These are phyloP conservation scores for Elysia crispata DNA, from an alignment of 2,888 invertebrate species.

Conservation along the genomic window DNA sequence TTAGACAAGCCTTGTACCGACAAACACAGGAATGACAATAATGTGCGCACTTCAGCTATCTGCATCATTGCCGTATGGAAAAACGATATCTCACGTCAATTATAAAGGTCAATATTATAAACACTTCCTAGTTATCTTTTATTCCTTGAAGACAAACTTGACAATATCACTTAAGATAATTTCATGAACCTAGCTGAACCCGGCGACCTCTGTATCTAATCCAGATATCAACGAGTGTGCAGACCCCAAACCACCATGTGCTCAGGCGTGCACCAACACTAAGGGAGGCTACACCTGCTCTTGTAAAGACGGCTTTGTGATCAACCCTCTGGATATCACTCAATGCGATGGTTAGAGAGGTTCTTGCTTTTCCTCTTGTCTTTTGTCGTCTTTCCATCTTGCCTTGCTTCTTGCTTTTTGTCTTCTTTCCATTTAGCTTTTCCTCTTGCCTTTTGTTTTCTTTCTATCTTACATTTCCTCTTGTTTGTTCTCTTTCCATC, in stretches of 20 bases:
- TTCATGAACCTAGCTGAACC: too few species aligned
- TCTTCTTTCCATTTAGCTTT: background rate
- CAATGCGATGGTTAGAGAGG: conserved; percentile 11
- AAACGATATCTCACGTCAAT: too few species aligned
- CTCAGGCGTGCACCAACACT: conserved; percentile 7
- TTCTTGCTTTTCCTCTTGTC: too few species aligned
- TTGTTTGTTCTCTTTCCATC: background rate
- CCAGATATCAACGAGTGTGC: conserved; percentile 19
- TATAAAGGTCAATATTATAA: too few species aligned
- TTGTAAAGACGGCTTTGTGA: background rate
- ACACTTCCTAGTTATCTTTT: too few species aligned
- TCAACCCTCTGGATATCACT: background rate
- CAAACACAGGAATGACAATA: too few species aligned
- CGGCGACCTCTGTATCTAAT: too few species aligned
- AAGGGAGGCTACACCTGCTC: conserved; percentile 9
- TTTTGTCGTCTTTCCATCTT: background rate
- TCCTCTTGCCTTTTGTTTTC: conserved; percentile 46
- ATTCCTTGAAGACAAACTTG: too few species aligned
- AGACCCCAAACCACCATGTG: background rate
- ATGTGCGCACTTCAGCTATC: too few species aligned
- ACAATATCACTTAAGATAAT: too few species aligned
- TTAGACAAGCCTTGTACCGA: too few species aligned
- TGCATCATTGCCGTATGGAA: too few species aligned
- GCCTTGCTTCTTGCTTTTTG: background rate
- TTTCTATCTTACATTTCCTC: conserved; percentile 43